A percentile compares a stretch with the other conserved stretches of the same genome.
phyloP scores from a whole-genome alignment of 1,140 invertebrate species.

The Tetragonula clypearis region DNA sequence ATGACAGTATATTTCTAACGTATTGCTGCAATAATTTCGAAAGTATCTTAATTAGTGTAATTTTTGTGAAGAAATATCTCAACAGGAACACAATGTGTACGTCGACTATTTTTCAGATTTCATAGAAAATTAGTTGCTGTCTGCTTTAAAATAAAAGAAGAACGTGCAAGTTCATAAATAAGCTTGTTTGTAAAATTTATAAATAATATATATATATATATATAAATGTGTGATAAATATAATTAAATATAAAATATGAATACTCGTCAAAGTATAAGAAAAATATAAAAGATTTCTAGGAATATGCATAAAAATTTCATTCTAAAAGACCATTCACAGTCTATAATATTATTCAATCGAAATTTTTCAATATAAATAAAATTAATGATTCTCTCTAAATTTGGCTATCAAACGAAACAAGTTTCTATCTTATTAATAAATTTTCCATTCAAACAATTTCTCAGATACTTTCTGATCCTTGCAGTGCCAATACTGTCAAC shows the following conservation, averaged over 20 bases:
- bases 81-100: neutral
- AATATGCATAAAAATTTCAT: neutral
- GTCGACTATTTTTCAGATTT: neutral
- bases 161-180: neutral
- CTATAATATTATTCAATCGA: neutral
- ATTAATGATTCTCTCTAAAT: neutral
- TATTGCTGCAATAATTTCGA: constrained; percentile 41
- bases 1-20: neutral
- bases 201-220: too few relatives aligned
- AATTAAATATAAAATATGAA: too few relatives aligned
- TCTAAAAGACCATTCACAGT: neutral
- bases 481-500: too few relatives aligned
- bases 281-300: neutral
- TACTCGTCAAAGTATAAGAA: too few relatives aligned
- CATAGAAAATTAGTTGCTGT: neutral
- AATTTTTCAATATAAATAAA: too few relatives aligned
- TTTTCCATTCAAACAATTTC: too few relatives aligned
- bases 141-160: neutral
- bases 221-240: too few relatives aligned
- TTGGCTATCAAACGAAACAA: neutral
- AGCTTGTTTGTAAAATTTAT: too few relatives aligned
- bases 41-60: neutral
- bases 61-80: neutral
- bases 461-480: too few relatives aligned
- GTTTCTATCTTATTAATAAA: neutral